phyloP scores from a whole-genome alignment of 2,888 invertebrate species.

The Thymelicus lineola region DNA sequence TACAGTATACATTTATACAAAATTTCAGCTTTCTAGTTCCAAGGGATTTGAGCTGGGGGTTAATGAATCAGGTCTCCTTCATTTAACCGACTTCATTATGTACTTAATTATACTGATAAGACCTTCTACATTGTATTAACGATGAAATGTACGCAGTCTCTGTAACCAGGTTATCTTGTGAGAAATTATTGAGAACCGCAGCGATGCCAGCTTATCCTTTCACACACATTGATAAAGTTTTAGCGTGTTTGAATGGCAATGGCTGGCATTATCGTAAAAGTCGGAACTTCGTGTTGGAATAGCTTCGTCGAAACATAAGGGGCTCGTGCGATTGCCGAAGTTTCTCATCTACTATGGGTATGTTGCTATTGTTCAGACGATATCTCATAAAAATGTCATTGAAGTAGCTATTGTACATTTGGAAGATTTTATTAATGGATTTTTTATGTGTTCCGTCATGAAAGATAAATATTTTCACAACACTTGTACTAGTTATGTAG shows the following conservation, averaged over 20 bases:
- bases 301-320: slow-evolving; percentile 81
- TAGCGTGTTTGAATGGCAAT: slow-evolving; percentile 83
- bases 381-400: slow-evolving; percentile 78
- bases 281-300: slow-evolving; percentile 81
- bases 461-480: too few relatives aligned
- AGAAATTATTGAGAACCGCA: slow-evolving; percentile 28
- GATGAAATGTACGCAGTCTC: slow-evolving; percentile 11
- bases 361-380: slow-evolving; percentile 72
- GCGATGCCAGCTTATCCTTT: slow-evolving; percentile 71
- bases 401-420: slow-evolving; percentile 53
- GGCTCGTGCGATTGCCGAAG: slow-evolving; percentile 83
- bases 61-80: too few relatives aligned
- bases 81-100: too few relatives aligned
- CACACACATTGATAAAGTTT: slow-evolving; percentile 84
- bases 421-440: slow-evolving; percentile 51
- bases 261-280: slow-evolving; percentile 85
- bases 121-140: not conserved
- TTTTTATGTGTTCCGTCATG: slow-evolving; percentile 11
- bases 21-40: too few relatives aligned
- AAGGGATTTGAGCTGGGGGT: too few relatives aligned
- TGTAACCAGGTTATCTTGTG: slow-evolving; percentile 16
- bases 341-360: slow-evolving; percentile 80
- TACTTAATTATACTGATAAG: not conserved
- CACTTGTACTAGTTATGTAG: too few relatives aligned
- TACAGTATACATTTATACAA: too few relatives aligned